Evolutionary conservation across 1,140 invertebrate genomes (phyloP).

Genomic region (Drosophila mojavensis): DNA sequence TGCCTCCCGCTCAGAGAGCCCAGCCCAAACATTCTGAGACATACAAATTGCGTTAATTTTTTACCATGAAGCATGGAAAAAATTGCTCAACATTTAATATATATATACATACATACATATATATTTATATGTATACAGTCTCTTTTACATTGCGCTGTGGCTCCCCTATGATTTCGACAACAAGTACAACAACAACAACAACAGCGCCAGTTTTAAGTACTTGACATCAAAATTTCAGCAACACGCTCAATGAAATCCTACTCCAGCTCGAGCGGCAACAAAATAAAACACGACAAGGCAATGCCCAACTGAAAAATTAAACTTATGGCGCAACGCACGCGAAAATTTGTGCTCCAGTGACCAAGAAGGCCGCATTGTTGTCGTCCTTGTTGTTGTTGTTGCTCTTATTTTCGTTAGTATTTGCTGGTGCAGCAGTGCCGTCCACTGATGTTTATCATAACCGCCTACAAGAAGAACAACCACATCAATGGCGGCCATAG

Average conservation of each 20-base stretch:
- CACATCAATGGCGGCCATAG: background rate
- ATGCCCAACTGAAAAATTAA: constrained; percentile 61
- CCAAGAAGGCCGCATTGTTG: constrained; percentile 26
- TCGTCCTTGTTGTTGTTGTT: background rate
- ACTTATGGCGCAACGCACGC: constrained; percentile 63
- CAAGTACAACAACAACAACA: constrained; percentile 30
- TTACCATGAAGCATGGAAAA: constrained; percentile 60
- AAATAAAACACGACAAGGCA: background rate
- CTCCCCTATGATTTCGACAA: constrained; percentile 60
- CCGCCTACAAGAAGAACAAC: constrained; percentile 63
- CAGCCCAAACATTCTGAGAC: constrained; percentile 25
- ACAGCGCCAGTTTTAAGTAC: constrained; percentile 58
- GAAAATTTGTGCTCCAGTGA: constrained; percentile 50
- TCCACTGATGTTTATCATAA: constrained; percentile 73
- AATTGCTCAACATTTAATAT: constrained; percentile 24
- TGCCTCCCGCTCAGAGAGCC: background rate
- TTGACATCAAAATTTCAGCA: constrained; percentile 71
- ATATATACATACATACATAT: background rate
- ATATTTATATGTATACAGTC: too few relatives aligned
- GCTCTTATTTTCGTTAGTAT: background rate
- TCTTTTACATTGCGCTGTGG: constrained; percentile 5
- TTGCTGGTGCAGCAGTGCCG: constrained; percentile 35
- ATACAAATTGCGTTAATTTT: constrained; percentile 74
- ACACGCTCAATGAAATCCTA: constrained; percentile 48
- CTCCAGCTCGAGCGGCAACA: constrained; percentile 16